Base-by-base conservation (phyloP, 2,888 invertebrate genomes). In the Nesidiocoris tenuis region DNA sequence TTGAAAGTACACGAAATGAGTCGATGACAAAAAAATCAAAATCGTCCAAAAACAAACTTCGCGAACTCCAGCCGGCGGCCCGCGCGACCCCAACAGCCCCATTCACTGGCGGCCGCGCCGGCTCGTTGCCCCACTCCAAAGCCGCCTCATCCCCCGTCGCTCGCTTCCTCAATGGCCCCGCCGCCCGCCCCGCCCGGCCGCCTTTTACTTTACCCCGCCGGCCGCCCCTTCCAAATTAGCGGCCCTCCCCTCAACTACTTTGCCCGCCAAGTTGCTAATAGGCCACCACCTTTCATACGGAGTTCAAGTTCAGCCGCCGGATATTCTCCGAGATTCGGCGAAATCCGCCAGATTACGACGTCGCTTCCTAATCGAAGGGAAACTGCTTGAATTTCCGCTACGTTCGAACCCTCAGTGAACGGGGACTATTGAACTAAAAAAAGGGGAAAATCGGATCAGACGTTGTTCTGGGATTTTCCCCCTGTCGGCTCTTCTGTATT, bases 231-330 rank as follows among this genome's bases (percentile, higher is more conserved):
- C 39, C 25, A 70, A 59, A 70, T 70, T 70, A 59, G 70, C 57
- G 70, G 19, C 70, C 24, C 55, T 22, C 56, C 67, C 56, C 16
- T 55, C 67, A 67, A 67, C 67, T 67, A 67, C 67, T 56, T 67
- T 55, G 39, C 39, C 39, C 39, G 39, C 64, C 65, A 39, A 65
- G 39, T 65, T 65, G 65, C 65, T 65, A 65, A 65, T 65, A 65
- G 65, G 65, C 39, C 64, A 39, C 65, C 65, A 39, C 65, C 65
- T 65, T 65, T 25, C 65, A 65, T 39, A 65, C 65, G 65, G 65
- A 17, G 17, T 17, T 17, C 61, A 19, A 17, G 19, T 17, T 19
- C 61, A 59, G 5, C 39, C n/a, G n/a, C n/a, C 39, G 3, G 12
- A 39, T 39, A 39, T 39, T 3, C 39, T n/a, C 39, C 39, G 39